These are phyloP conservation scores for Cranoglanis bouderius DNA, from an alignment of 2,113 vertebrate genomes.

Conservation along the genomic window DNA sequence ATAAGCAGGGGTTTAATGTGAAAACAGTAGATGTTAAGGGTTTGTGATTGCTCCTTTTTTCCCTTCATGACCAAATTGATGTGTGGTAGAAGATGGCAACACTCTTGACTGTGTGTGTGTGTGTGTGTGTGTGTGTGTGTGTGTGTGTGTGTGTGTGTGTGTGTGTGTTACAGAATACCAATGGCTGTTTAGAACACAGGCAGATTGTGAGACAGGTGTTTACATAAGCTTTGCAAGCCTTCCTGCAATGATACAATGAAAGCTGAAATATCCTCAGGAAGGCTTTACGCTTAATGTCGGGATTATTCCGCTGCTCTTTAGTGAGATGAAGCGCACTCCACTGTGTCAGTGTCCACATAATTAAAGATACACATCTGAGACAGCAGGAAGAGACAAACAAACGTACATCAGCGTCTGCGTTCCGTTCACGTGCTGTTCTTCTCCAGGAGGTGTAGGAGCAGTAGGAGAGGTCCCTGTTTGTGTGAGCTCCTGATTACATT, in stretches of 20 bases:
- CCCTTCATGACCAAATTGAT: neutral
- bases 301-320: constrained; percentile 4
- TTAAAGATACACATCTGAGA: constrained; percentile 6
- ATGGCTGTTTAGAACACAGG: constrained; percentile 22
- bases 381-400: neutral
- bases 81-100: neutral
- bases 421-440: neutral
- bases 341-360: neutral
- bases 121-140: no score
- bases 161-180: constrained; percentile 28
- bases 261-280: constrained; percentile 9
- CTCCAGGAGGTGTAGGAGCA: neutral
- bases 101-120: no score
- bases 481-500: constrained; percentile 29
- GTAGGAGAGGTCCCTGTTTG: neutral
- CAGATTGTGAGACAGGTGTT: constrained; percentile 47
- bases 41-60: neutral
- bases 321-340: neutral
- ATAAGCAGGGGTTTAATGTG: neutral
- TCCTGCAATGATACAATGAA: constrained; percentile 31
- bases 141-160: constrained; percentile 6
- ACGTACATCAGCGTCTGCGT: neutral
- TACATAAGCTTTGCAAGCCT: constrained; percentile 3
- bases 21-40: neutral
- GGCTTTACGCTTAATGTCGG: constrained; percentile 8